A percentile compares a stretch with the other conserved stretches of the same genome.
phyloP scores from a whole-genome alignment of 2,113 vertebrate species.

The Trachemys scripta region DNA sequence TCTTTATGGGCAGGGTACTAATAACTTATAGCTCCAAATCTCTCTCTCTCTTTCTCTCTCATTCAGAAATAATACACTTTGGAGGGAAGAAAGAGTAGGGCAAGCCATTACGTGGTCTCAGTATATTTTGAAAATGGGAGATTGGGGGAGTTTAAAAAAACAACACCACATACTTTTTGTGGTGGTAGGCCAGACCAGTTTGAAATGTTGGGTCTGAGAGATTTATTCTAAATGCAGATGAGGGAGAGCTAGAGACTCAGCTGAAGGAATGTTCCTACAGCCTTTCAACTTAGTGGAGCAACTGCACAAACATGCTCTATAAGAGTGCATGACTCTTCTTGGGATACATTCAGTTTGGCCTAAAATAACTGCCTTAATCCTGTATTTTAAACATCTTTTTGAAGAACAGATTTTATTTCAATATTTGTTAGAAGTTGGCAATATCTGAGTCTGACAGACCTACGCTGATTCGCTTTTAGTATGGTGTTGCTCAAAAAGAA shows the following conservation, averaged over 20 bases:
- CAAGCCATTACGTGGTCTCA: background rate
- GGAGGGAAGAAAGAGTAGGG: background rate
- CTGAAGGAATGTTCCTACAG: too few relatives aligned
- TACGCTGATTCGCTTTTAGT: background rate
- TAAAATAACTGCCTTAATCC: fast-evolving
- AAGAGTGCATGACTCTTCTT: background rate
- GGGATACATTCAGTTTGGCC: fast-evolving
- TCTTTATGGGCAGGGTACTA: background rate
- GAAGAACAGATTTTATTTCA: fast-evolving
- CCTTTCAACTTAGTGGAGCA: background rate
- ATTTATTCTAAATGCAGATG: too few relatives aligned
- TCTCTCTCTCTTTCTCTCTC: background rate
- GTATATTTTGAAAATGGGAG: too few relatives aligned
- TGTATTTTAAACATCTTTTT: fast-evolving
- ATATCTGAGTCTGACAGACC: background rate
- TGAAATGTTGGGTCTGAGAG: background rate
- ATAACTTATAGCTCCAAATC: background rate
- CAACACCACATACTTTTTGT: too few relatives aligned
- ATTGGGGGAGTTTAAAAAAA: background rate
- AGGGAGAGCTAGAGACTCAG: background rate
- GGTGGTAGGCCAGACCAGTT: background rate
- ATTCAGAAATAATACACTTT: background rate
- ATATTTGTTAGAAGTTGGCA: fast-evolving
- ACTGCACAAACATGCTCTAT: background rate
- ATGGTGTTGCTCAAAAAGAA: background rate